Conservation (phyloP, 2,888 invertebrate genomes). For the Lingula anatina region DNA sequence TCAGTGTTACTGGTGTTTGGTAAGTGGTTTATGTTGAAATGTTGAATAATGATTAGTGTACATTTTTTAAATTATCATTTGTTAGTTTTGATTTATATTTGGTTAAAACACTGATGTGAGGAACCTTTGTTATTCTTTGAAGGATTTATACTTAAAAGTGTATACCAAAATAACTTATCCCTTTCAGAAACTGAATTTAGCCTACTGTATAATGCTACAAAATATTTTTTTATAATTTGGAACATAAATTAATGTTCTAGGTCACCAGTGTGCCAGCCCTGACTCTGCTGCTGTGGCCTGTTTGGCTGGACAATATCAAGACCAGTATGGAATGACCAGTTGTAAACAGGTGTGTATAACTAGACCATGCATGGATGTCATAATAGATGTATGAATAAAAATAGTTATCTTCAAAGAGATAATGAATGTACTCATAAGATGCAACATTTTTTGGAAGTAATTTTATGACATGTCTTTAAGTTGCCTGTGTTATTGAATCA, state of each 20-base stretch:
- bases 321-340: conserved; percentile 23
- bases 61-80: too few relatives aligned
- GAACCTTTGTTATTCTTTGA: background rate
- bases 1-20: too few relatives aligned
- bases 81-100: background rate
- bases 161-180: background rate
- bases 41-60: too few relatives aligned
- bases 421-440: background rate
- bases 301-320: conserved; percentile 34
- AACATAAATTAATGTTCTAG: conserved; percentile 8
- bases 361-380: background rate
- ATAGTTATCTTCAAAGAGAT: background rate
- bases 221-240: background rate
- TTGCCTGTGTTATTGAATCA: background rate
- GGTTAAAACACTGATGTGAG: background rate
- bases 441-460: background rate
- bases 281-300: conserved; percentile 18
- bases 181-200: background rate
- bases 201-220: background rate
- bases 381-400: background rate
- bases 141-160: background rate
- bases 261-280: conserved; percentile 25
- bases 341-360: conserved; percentile 22
- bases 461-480: background rate
- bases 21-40: too few relatives aligned